phyloP scores from a whole-genome alignment of 2,888 invertebrate genomes.

The Clepsis dumicolana region DNA sequence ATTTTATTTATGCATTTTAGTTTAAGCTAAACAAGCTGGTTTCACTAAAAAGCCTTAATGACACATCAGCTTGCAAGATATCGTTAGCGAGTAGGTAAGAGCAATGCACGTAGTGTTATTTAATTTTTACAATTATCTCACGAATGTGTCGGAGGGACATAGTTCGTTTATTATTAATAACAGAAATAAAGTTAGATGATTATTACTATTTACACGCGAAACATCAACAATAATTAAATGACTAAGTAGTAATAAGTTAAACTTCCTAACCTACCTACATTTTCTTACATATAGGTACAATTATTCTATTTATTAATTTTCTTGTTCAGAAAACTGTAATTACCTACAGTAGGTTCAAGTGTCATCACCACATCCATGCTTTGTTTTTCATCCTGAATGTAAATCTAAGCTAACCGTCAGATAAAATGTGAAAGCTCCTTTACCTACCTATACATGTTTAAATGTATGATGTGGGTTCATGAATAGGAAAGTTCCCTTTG shows the following conservation, averaged over 20 bases:
- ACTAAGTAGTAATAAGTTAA: slow-evolving; percentile 30
- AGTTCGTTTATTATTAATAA: background rate
- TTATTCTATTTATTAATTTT: background rate
- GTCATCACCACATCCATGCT: too few species aligned
- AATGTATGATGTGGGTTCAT: too few species aligned
- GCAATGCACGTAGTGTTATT: background rate
- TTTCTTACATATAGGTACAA: slow-evolving; percentile 9
- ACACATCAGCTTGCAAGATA: slow-evolving; percentile 1
- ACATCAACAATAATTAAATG: slow-evolving; percentile 37
- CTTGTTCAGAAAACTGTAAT: background rate
- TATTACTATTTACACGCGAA: slow-evolving; percentile 37
- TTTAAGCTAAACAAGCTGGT: slow-evolving; percentile 8
- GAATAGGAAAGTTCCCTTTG: too few species aligned
- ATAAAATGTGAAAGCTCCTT: too few species aligned
- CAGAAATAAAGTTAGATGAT: slow-evolving; percentile 13
- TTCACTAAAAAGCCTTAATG: background rate
- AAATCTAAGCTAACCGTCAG: too few species aligned
- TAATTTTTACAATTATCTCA: background rate
- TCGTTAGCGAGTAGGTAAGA: background rate
- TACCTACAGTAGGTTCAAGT: too few species aligned
- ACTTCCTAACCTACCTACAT: background rate
- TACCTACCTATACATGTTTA: too few species aligned
- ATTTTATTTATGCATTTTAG: slow-evolving; percentile 21
- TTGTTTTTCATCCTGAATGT: too few species aligned
- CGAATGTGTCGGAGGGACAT: background rate